These are phyloP conservation scores for Proisotoma minuta DNA, from an alignment of 2,888 invertebrate genomes.

Conservation along the genomic window DNA sequence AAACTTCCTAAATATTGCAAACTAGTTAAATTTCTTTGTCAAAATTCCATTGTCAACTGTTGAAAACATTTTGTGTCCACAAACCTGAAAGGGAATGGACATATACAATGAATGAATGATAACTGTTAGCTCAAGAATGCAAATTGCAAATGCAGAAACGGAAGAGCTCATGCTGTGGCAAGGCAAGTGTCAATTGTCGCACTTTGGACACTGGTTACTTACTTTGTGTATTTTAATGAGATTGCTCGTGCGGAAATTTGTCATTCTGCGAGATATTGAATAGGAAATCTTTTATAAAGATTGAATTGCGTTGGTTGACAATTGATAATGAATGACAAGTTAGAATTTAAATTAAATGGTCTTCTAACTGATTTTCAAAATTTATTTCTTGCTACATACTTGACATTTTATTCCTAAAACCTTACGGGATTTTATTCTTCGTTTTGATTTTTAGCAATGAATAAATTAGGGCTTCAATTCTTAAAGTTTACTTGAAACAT, in stretches of 20 bases:
- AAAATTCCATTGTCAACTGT: neutral
- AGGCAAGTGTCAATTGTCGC: neutral
- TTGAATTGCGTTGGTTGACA: neutral
- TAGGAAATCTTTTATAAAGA: neutral
- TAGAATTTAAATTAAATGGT: neutral
- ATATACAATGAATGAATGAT: neutral
- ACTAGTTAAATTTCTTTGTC: neutral
- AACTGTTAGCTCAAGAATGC: neutral
- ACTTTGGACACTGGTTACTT: neutral
- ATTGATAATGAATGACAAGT: neutral
- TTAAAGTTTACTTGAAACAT: too few relatives aligned
- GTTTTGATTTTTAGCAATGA: neutral
- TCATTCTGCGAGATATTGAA: neutral
- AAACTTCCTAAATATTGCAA: neutral
- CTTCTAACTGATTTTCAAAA: neutral
- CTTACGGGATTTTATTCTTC: neutral
- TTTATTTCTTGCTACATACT: neutral
- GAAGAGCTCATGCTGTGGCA: neutral
- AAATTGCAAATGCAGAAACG: neutral
- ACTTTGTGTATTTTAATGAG: neutral
- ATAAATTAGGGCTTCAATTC: too few relatives aligned
- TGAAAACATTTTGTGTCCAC: neutral
- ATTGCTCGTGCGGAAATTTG: conserved; percentile 6
- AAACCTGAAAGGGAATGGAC: too few relatives aligned
- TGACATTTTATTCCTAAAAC: neutral